These are phyloP conservation scores for Eudyptes chrysolophus DNA, from an alignment of 2,113 vertebrate genomes.

Conservation along the genomic window DNA sequence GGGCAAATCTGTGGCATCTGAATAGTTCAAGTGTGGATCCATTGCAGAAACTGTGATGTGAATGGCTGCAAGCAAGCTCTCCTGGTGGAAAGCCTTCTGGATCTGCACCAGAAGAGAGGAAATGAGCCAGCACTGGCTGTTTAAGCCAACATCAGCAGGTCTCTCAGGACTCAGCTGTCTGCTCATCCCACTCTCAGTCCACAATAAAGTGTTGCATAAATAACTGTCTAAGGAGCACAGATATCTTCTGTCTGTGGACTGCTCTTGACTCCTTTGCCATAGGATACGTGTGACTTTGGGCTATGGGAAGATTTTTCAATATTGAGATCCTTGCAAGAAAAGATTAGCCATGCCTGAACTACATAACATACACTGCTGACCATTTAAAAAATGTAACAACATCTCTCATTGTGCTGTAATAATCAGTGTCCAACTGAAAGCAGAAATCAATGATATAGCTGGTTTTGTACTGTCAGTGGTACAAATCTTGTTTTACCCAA, in stretches of 20 bases:
- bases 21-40: not conserved
- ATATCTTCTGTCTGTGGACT: not conserved
- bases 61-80: conserved; percentile 33
- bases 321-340: not conserved
- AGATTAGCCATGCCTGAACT: not conserved
- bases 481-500: not conserved
- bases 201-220: conserved; percentile 22
- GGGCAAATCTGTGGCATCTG: conserved; percentile 59
- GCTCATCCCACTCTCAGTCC: not conserved
- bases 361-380: not conserved
- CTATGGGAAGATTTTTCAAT: not conserved
- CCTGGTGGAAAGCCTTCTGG: conserved; percentile 66
- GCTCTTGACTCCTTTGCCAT: not conserved
- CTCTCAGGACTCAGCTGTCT: conserved; percentile 58
- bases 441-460: not conserved
- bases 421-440: not conserved
- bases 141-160: conserved; percentile 55
- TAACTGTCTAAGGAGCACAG: not conserved
- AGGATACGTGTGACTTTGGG: not conserved
- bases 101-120: conserved; percentile 45
- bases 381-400: not conserved
- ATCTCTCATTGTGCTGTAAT: not conserved
- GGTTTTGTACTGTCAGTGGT: not conserved
- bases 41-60: conserved; percentile 17
- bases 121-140: conserved; percentile 35